Evolutionary conservation across 2,797 vertebrate genomes (phyloP).

Genomic region (Champsocephalus gunnari): DNA sequence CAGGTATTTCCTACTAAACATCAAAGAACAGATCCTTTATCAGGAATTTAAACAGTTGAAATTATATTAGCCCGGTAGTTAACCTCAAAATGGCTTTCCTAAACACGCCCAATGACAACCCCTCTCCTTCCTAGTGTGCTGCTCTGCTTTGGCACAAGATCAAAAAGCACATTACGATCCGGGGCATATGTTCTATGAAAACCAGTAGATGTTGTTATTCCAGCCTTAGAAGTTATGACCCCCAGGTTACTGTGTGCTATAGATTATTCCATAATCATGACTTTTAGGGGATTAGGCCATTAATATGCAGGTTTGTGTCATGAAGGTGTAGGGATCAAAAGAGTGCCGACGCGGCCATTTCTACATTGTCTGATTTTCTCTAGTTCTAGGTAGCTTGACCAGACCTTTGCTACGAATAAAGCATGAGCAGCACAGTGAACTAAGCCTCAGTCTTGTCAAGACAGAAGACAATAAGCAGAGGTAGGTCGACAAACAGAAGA

Average conservation of each 20-base stretch:
- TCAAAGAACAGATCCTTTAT: slow-evolving; percentile 60
- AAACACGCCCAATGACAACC: slow-evolving; percentile 20
- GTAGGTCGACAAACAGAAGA: slow-evolving; percentile 1
- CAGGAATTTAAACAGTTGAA: slow-evolving; percentile 54
- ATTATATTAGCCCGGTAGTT: slow-evolving; percentile 59
- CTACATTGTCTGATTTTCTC: slow-evolving; percentile 14
- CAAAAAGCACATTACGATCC: slow-evolving; percentile 50
- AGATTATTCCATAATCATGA: slow-evolving; percentile 54
- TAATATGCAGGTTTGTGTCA: slow-evolving; percentile 36
- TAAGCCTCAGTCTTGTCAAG: slow-evolving; percentile 14
- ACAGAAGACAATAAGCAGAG: slow-evolving; percentile 33
- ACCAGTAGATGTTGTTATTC: slow-evolving; percentile 56
- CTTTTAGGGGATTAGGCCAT: slow-evolving; percentile 34
- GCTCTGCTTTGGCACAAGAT: slow-evolving; percentile 52
- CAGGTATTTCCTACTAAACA: slow-evolving; percentile 68
- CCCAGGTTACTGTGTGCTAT: slow-evolving; percentile 42
- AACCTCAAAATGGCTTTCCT: slow-evolving; percentile 54
- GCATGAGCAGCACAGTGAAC: slow-evolving; percentile 7
- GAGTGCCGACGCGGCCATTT: slow-evolving; percentile 16
- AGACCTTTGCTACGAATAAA: slow-evolving; percentile 21
- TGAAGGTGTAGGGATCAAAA: slow-evolving; percentile 34
- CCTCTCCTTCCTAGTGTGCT: slow-evolving; percentile 11
- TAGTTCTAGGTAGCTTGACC: slow-evolving; percentile 28
- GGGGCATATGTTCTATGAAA: slow-evolving; percentile 52
- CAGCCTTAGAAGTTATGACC: slow-evolving; percentile 61